Percentiles rank a stretch among this genome's conserved stretches.
phyloP scores from a whole-genome alignment of 2,113 vertebrate species.

The Alaudala cheleensis region DNA sequence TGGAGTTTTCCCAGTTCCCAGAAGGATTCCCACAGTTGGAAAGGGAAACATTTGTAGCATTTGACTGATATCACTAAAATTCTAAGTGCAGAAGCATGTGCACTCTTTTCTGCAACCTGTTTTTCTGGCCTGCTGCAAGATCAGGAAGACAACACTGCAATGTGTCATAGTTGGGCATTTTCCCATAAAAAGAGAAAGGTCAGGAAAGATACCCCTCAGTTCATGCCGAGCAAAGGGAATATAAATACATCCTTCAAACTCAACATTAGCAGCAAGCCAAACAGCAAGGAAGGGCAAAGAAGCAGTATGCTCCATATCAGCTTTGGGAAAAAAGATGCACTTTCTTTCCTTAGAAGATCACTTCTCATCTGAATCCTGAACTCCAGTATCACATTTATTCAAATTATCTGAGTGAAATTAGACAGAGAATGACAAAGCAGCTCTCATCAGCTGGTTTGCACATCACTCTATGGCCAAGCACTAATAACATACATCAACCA shows the following conservation, averaged over 20 bases:
- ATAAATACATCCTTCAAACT: neutral
- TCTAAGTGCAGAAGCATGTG: neutral
- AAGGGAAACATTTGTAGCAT: neutral
- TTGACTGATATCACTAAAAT: neutral
- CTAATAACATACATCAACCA: neutral
- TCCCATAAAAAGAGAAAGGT: neutral
- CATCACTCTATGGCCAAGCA: neutral
- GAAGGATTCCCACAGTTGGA: neutral
- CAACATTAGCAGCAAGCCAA: neutral
- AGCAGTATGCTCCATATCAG: neutral
- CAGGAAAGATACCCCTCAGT: neutral
- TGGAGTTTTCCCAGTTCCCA: neutral
- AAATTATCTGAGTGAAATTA: neutral
- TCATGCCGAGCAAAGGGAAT: neutral
- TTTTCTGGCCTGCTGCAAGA: neutral
- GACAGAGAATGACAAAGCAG: neutral
- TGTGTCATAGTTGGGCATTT: neutral
- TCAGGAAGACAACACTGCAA: neutral
- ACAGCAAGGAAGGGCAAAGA: neutral
- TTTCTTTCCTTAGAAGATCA: neutral
- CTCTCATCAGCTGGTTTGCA: neutral
- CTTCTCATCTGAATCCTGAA: neutral
- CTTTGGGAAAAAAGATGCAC: neutral
- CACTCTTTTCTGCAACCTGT: neutral
- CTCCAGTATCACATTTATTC: neutral